A percentile compares a stretch with the other conserved stretches of the same genome.
Conservation (phyloP, 2,113 vertebrate species). For the Crotalus viridis region DNA sequence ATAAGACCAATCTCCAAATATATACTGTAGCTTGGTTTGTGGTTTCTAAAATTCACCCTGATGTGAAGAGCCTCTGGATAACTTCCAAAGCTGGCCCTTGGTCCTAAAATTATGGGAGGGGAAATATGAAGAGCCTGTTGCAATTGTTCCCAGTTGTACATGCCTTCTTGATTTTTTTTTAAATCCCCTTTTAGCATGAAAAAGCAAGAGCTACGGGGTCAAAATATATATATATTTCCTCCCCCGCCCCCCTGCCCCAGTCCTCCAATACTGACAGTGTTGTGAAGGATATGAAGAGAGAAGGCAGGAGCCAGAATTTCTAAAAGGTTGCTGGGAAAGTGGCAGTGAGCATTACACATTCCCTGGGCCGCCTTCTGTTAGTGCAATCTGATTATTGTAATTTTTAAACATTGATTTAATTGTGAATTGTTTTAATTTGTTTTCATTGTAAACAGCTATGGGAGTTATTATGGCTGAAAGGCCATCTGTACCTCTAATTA, state of each 20-base stretch:
- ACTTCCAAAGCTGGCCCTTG: neutral
- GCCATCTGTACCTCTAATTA: neutral
- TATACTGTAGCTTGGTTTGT: neutral
- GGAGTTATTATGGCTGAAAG: neutral
- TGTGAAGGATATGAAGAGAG: neutral
- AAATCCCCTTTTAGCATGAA: neutral
- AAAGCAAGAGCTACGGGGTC: neutral
- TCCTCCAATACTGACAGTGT: neutral
- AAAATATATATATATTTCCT: too few species aligned
- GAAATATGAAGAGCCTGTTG: neutral
- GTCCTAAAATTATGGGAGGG: neutral
- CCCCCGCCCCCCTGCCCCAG: neutral
- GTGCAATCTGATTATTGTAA: neutral
- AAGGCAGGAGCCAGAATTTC: neutral
- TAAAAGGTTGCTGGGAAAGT: neutral
- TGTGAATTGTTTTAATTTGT: neutral
- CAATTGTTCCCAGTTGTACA: neutral
- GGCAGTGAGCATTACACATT: neutral
- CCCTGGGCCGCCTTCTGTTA: neutral
- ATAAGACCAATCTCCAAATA: neutral
- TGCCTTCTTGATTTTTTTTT: neutral
- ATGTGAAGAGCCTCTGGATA: neutral
- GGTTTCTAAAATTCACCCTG: neutral
- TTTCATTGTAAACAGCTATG: neutral
- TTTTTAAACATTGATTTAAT: conserved; percentile 4